Base-by-base conservation (phyloP, 2,888 invertebrate species). In the Neoitamus cyanurus region DNA sequence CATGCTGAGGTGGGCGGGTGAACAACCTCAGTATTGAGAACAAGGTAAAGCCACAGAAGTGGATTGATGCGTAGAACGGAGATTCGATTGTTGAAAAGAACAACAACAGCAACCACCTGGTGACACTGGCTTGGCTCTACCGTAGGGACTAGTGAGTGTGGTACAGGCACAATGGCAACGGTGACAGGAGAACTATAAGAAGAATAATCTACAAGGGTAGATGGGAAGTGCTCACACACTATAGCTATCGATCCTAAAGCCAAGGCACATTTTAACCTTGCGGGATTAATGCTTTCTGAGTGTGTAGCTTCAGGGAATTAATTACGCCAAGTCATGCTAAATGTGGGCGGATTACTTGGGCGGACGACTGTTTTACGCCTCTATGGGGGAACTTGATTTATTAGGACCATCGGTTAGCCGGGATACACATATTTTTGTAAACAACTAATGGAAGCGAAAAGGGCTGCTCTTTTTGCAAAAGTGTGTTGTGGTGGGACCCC, bases 261-360 rank as follows among this genome's bases (percentile, higher is more conserved):
- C 58, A 58, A 25, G 15, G 73, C 36, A 36, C 15, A 36, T 73
- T 34, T 36, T 73, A 73, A 73, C 73, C 73, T 73, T 73, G 73
- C 36, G 13, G 73, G 36, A 73, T 73, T 73, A 73, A 73, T 73
- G 31, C 20, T 58, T 58, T 58, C 58, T 58, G 58, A 58, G 34
- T 73, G 34, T 73, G 31, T 34, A 73, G 36, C 34, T 73, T 73
- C 11, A n/a, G 31, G 73, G 34, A 36, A 73, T 73, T 34, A 34
- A 73, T 73, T 73, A 73, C 34, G 34, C 20, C 34, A 36, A 73
- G 73, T 36, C 73, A 73, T 73, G 73, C 73, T 73, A 73, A 36
- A 73, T 73, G 73, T 73, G 73, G 73, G 73, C 20, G 25, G 68
- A 48, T 48, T 68, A 25, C 68, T 68, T n/a, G 68, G 68, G 68